Conservation (phyloP, 2,113 vertebrate genomes). For the Chrysochloris asiatica region DNA sequence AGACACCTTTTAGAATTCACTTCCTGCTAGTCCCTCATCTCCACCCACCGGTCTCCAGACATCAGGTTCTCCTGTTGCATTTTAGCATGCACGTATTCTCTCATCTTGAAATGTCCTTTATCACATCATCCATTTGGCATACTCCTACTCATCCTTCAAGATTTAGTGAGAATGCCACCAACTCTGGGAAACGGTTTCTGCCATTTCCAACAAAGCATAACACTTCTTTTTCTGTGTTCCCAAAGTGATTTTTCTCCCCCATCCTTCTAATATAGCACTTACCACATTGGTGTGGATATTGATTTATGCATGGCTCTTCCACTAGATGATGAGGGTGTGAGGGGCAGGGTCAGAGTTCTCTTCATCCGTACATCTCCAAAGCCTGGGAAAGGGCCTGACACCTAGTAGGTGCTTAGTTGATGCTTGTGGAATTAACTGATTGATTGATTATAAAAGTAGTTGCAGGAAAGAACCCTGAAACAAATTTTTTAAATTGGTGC, state of each 20-base stretch:
- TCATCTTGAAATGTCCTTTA: slow-evolving; percentile 37
- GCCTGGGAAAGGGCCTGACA: neutral
- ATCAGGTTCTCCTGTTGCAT: neutral
- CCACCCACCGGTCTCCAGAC: neutral
- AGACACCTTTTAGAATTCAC: neutral
- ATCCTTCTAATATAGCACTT: neutral
- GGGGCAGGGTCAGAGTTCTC: neutral
- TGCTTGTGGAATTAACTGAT: neutral
- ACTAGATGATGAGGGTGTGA: neutral
- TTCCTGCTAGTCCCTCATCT: neutral
- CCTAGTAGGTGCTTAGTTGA: neutral
- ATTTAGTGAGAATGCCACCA: slow-evolving; percentile 21
- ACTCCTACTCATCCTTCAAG: slow-evolving; percentile 44
- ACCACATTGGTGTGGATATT: no score
- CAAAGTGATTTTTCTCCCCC: no score
- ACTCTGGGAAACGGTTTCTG: slow-evolving; percentile 15
- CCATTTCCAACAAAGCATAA: neutral
- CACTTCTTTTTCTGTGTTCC: neutral
- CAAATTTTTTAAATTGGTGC: neutral
- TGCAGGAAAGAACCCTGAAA: neutral
- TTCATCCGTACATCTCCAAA: neutral
- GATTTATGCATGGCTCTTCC: neutral
- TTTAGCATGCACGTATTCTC: neutral
- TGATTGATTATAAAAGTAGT: neutral
- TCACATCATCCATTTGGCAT: slow-evolving; percentile 1